Evolutionary conservation across 2,888 invertebrate species (phyloP), one percentile per base, ranked within the genome.

Genomic region (Labia minor): DNA sequence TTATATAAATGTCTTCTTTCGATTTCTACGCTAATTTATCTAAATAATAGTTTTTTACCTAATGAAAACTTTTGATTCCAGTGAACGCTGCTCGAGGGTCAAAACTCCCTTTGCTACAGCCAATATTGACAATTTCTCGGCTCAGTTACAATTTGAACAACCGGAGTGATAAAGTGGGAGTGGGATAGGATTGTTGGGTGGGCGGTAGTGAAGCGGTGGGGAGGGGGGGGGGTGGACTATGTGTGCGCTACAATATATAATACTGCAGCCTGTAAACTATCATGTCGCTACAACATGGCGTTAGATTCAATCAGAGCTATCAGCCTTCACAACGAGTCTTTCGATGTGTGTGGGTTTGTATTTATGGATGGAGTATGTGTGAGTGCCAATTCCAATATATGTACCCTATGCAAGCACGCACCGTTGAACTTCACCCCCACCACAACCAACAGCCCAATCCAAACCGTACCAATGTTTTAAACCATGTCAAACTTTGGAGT

Each of bases 21-120:
- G 26, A 6, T 26, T 26, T 8, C 26, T 26, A 26, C 26, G 4
- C 26, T 26, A 26, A 26, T 26, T 26, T 26, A 26, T 26, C 26
- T 49, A 49, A 49, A 49, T 49, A 49, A 49, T 49, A 49, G 49
- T 49, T 49, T 49, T 49, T 49, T 49, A 49, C n/a, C 49, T 49
- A 49, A 49, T 49, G 49, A 49, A 49, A 49, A 49, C 8, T 49
- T 49, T 49, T 49, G 49, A 8, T 49, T n/a, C n/a, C 8, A 49
- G 14, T 49, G 16, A 8, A 26, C 26, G 26, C 26, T 14, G 14
- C 49, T 49, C n/a, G 49, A 14, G 16, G 49, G 49, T n/a, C 49
- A 3, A 49, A n/a, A 8, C 49, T 49, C 49, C 49, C 49, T 49
- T 49, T 14, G 14, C 49, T 49, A 49, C 49, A 49, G 14, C 49